Evolutionary conservation across 2,888 invertebrate species (phyloP).

Genomic region (Molorchus minor): DNA sequence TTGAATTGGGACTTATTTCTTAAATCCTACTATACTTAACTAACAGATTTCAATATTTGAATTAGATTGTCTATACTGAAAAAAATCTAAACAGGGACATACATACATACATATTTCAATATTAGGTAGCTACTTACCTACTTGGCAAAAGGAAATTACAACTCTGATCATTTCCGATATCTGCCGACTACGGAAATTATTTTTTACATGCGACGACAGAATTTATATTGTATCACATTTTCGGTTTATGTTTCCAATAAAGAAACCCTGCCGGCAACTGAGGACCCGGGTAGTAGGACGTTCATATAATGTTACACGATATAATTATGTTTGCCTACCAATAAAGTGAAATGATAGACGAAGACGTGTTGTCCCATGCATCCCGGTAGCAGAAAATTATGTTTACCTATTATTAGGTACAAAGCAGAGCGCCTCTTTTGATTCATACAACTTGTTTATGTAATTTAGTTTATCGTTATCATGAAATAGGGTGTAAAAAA

Average conservation of each 20-base stretch:
- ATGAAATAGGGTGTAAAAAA: too few species aligned
- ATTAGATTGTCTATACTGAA: too few species aligned
- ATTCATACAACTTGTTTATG: not conserved
- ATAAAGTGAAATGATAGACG: constrained; percentile 14
- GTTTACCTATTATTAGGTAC: constrained; percentile 14
- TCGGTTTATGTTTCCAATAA: not conserved
- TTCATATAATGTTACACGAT: constrained; percentile 21
- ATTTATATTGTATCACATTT: not conserved
- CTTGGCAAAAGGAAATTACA: constrained; percentile 1
- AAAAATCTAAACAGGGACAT: too few species aligned
- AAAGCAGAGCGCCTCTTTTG: not conserved
- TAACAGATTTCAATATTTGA: too few species aligned
- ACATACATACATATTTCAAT: too few species aligned
- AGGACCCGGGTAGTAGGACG: not conserved
- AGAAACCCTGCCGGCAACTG: not conserved
- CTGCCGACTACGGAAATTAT: not conserved
- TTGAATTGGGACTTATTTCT: too few species aligned
- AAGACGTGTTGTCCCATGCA: constrained; percentile 6
- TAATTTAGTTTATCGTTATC: too few species aligned
- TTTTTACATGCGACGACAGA: not conserved
- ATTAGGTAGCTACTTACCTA: too few species aligned
- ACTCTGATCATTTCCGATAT: not conserved
- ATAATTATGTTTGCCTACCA: constrained; percentile 25
- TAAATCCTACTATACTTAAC: too few species aligned
- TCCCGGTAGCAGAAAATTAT: constrained; percentile 2